Evolutionary conservation across 23 tunicate genomes (phyloP).

Genomic region (Phallusia fumigata): DNA sequence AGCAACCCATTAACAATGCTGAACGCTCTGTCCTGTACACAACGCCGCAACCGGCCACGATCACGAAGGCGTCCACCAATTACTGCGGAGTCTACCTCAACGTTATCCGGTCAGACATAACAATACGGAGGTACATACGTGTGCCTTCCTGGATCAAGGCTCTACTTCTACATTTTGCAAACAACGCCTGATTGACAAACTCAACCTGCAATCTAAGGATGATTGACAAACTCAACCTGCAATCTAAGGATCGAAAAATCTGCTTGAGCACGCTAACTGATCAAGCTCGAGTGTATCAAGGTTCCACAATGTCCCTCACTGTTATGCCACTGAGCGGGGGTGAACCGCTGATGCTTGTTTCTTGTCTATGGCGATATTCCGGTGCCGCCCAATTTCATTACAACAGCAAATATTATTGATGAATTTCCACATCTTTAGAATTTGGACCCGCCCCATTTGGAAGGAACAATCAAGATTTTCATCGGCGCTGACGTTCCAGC

Average conservation of each 20-base stretch:
- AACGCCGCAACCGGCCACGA: no score
- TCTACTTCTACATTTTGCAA: slow-evolving; percentile 7
- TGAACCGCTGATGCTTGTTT: background rate
- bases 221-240: background rate
- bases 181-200: slow-evolving; percentile 14
- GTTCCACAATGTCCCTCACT: background rate
- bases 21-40: background rate
- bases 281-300: slow-evolving; percentile 2
- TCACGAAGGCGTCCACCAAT: background rate
- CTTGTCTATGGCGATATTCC: background rate
- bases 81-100: slow-evolving; percentile 6
- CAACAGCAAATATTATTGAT: background rate
- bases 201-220: background rate
- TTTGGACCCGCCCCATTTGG: slow-evolving; percentile 11
- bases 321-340: background rate
- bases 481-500: slow-evolving; percentile 22
- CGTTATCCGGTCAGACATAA: background rate
- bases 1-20: background rate
- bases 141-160: slow-evolving; percentile 15
- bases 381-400: background rate
- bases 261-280: background rate
- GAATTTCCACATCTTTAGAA: slow-evolving; percentile 6
- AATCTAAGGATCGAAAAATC: background rate
- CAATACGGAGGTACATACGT: background rate
- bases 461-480: slow-evolving; percentile 26